Conservation (phyloP, 2,113 vertebrate genomes). For the Nymphicus hollandicus region DNA sequence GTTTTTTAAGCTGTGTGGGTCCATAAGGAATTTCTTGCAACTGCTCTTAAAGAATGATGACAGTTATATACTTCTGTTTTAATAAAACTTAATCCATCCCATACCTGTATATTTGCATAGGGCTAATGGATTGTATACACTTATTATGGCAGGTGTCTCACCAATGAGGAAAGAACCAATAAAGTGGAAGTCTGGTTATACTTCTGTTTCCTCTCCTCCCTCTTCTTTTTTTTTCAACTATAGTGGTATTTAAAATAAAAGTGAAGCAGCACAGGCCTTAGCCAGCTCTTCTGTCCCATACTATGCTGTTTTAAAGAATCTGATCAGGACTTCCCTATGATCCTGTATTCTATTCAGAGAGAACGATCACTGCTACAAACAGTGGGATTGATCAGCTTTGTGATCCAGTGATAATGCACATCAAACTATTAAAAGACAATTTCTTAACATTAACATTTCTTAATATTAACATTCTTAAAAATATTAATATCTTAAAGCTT, state of each 20-base stretch:
- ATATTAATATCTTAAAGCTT: not conserved
- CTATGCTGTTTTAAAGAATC: not conserved
- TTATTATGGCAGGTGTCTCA: not conserved
- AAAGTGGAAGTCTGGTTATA: not conserved
- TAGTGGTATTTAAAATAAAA: not conserved
- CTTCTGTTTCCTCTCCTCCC: not conserved
- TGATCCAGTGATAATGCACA: not conserved
- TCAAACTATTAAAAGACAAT: not conserved
- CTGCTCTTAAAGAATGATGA: not conserved
- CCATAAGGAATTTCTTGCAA: not conserved
- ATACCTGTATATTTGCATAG: not conserved
- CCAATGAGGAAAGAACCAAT: not conserved
- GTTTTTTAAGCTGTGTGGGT: not conserved
- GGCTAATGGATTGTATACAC: not conserved
- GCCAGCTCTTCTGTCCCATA: not conserved
- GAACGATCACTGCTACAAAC: not conserved
- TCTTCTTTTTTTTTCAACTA: accelerated
- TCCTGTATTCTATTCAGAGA: not conserved
- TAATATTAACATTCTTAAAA: not conserved
- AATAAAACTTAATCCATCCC: not conserved
- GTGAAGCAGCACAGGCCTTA: not conserved
- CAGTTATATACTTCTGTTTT: not conserved
- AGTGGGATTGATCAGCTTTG: not conserved
- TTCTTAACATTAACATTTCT: not conserved
- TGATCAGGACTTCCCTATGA: not conserved